Conservation (phyloP, 1,140 invertebrate species). For the Drosophila punjabiensis region DNA sequence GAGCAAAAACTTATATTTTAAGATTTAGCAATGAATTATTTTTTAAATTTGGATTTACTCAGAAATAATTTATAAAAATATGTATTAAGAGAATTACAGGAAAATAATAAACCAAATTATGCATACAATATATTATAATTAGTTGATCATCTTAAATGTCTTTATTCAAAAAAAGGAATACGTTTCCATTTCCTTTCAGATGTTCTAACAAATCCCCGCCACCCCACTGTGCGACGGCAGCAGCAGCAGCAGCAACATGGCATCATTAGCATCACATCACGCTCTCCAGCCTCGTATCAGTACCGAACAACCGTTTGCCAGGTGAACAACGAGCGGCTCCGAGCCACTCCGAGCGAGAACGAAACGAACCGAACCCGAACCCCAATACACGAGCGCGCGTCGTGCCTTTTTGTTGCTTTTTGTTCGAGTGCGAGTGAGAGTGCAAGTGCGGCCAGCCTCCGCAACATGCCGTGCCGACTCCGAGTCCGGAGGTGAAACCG, state of each 20-base stretch:
- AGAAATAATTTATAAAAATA: too few relatives aligned
- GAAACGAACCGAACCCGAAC: constrained; percentile 12
- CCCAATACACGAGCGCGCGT: constrained; percentile 23
- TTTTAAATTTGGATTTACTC: too few relatives aligned
- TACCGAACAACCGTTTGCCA: constrained; percentile 71
- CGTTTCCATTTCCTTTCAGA: too few relatives aligned
- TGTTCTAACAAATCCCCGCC: background rate
- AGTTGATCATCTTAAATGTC: too few relatives aligned
- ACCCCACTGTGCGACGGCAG: background rate
- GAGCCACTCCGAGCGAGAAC: constrained; percentile 20
- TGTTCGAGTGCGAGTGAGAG: constrained; percentile 51
- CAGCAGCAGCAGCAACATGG: constrained; percentile 49
- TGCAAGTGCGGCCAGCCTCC: constrained; percentile 45
- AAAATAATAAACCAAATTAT: too few relatives aligned
- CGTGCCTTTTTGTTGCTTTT: constrained; percentile 59
- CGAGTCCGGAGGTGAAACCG: constrained; percentile 22
- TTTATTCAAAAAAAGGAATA: too few relatives aligned
- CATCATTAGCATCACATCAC: constrained; percentile 39
- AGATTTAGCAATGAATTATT: too few relatives aligned
- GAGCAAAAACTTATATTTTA: background rate
- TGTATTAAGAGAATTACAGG: too few relatives aligned
- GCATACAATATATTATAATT: too few relatives aligned
- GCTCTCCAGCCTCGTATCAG: constrained; percentile 52
- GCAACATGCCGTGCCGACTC: constrained; percentile 50
- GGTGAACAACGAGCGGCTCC: constrained; percentile 61